Evolutionary conservation across 2,888 invertebrate genomes (phyloP), one percentile per base, ranked within the genome.

Genomic region (Liodrosophila aerea): DNA sequence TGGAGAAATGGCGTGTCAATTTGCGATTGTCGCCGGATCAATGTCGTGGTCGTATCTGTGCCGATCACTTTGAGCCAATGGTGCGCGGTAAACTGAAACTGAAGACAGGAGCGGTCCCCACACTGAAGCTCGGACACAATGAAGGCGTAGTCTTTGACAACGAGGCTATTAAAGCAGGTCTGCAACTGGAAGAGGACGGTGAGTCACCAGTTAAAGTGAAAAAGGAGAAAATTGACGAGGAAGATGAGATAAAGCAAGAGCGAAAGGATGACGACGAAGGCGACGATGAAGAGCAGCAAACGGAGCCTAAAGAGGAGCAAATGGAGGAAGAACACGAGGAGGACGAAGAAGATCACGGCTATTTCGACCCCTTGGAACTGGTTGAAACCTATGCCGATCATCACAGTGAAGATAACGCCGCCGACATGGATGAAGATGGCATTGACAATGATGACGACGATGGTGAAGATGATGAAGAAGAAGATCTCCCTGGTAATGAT

Each of bases 1-100:
- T 86, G 7, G 74, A 84, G 31, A 88, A 88, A 44, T 88, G 87
- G 87, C 77, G 86, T 1, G 72, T 71, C 1, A 88, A 88, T 62
- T 52, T 88, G 1, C 66, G 80, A 0, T 37, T 88, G 40, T 34
- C 80, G 4, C 67, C 76, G 2, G 76, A 75, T 15, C 70, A 76
- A 16, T 85, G 85, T 34, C 81, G 77, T 1, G 87, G 85, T 2
- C 75, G 77, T 22, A 82, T 88, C 34, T 88, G 87, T 58, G 74
- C 74, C 2, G 76, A 86, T 39, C 87, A 88, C 47, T 88, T 88
- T 37, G 85, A 87, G 53, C 58, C 76, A 0, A 62, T 73, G 51
- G 86, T 86, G 18, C 63, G 86, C 0, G 86, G 87, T 1, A 73
- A 86, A 5, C 61, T 82, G 8, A 88, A 88, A 47, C 47, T 88